phyloP scores from a whole-genome alignment of 2,797 vertebrate genomes.

The Pseudochirops corinnae region DNA sequence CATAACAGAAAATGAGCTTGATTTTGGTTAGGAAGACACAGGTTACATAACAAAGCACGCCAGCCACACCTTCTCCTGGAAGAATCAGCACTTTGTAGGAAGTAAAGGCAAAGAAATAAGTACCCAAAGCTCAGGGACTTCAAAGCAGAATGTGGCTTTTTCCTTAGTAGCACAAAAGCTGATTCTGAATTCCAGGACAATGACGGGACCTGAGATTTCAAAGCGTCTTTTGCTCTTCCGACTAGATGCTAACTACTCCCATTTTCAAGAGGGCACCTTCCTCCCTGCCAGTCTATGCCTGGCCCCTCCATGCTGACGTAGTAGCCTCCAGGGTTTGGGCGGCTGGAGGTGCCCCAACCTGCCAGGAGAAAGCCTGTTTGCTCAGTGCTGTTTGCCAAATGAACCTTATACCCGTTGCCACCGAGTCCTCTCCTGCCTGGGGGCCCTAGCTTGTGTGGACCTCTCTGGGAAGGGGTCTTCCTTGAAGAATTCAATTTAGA shows the following conservation, averaged over 20 bases:
- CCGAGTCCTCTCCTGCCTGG: background rate
- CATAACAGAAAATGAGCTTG: background rate
- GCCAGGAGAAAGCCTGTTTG: background rate
- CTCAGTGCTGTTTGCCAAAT: background rate
- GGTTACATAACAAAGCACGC: background rate
- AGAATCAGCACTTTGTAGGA: background rate
- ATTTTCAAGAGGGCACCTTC: background rate
- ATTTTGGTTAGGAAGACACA: background rate
- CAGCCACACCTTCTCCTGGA: background rate
- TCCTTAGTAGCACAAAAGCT: background rate
- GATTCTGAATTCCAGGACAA: background rate
- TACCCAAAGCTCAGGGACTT: background rate
- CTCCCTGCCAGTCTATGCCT: too few relatives aligned
- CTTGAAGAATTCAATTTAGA: background rate
- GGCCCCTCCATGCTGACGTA: background rate
- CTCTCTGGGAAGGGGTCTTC: background rate
- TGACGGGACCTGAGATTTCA: background rate
- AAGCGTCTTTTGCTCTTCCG: background rate
- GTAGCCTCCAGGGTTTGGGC: background rate
- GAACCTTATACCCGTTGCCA: background rate
- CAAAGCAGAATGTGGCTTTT: background rate
- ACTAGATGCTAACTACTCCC: background rate
- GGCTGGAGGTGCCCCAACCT: background rate
- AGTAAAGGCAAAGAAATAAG: background rate
- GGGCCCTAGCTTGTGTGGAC: background rate